These are phyloP conservation scores for Hyposoter didymator DNA, from an alignment of 2,888 invertebrate species.

Conservation along the genomic window DNA sequence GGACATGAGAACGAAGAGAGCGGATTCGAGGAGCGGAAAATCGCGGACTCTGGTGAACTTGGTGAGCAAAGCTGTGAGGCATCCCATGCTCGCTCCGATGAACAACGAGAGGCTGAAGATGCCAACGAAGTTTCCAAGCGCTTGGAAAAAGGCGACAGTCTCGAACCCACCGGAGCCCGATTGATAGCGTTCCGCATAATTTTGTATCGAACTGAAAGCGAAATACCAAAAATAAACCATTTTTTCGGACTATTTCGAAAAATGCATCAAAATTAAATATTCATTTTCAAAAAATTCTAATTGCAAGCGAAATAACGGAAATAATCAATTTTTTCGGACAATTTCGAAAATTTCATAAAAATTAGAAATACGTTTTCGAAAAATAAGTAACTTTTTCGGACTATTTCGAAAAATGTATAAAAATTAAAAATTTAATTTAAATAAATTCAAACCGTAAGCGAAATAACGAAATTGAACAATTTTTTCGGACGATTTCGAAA, in stretches of 20 bases:
- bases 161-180: constrained; percentile 93
- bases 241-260: background rate
- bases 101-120: constrained; percentile 96
- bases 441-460: too few relatives aligned
- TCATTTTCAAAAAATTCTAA: too few relatives aligned
- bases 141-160: constrained; percentile 93
- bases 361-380: too few relatives aligned
- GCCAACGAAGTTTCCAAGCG: constrained; percentile 95
- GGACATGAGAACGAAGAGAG: constrained; percentile 98
- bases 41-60: constrained; percentile 98
- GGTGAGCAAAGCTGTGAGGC: constrained; percentile 96
- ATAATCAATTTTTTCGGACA: too few relatives aligned
- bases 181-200: constrained; percentile 93
- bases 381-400: too few relatives aligned
- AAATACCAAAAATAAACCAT: constrained; percentile 11
- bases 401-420: too few relatives aligned
- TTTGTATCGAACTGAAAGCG: constrained; percentile 91
- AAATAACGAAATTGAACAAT: too few relatives aligned
- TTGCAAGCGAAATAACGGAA: too few relatives aligned
- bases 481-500: too few relatives aligned
- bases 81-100: constrained; percentile 97
- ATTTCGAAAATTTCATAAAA: too few relatives aligned
- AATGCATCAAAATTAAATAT: too few relatives aligned
- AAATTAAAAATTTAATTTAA: too few relatives aligned
- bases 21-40: constrained; percentile 97